phyloP scores from a whole-genome alignment of 2,797 vertebrate species.

The Microhierax caerulescens region DNA sequence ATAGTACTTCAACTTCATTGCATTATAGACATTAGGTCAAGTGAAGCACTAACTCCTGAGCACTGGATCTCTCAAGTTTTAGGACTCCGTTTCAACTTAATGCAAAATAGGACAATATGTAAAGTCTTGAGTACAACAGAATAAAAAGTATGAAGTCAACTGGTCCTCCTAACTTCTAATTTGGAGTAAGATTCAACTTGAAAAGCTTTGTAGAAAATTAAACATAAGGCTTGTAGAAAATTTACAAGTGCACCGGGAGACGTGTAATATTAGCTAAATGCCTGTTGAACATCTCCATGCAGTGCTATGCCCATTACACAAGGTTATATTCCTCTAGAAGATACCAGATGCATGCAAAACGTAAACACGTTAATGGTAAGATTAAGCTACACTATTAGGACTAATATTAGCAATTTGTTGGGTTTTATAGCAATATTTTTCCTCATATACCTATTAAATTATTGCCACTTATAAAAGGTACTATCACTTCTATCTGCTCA shows the following conservation, averaged over 20 bases:
- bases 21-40: background rate
- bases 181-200: background rate
- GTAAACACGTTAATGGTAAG: background rate
- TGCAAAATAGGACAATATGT: background rate
- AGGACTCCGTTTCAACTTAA: background rate
- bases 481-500: background rate
- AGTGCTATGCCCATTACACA: background rate
- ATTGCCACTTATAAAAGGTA: background rate
- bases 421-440: background rate
- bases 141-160: background rate
- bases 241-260: background rate
- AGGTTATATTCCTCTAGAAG: background rate
- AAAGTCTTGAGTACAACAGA: background rate
- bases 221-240: background rate
- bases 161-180: background rate
- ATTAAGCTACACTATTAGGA: background rate
- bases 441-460: background rate
- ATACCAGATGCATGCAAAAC: background rate
- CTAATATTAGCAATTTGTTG: background rate
- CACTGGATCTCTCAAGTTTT: background rate
- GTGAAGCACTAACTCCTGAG: background rate
- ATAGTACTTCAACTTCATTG: background rate
- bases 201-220: background rate
- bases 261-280: background rate
- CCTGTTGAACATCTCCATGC: background rate